Base-by-base conservation (phyloP, 1,140 invertebrate species). In the Onthophagus taurus region DNA sequence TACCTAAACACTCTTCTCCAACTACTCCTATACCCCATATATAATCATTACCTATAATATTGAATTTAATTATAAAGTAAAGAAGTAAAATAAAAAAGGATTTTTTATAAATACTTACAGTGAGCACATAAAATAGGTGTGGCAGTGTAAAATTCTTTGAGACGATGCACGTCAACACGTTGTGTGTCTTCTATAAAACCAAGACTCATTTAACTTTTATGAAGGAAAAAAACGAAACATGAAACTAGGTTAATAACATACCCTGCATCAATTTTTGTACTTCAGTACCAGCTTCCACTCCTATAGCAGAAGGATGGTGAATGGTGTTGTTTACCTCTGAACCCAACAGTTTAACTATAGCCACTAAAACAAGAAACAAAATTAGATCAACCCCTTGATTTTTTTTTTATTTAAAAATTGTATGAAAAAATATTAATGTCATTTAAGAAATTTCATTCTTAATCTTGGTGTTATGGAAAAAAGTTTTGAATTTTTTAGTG, bases 21-120 rank as follows among this genome's bases (percentile, higher is more conserved):
- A 75, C 66, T 62, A 63, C 69, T 38, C 74, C 74, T 23, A 67
- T 68, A 37, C 75, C 75, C 74, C 74, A 78, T 50, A 78, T 74
- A 54, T 77, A 78, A 60, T 77, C 76, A 56, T 71, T 67, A 64
- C 75, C 75, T 78, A 45, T 2, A n/a, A n/a, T n/a, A n/a, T n/a
- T n/a, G n/a, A n/a, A n/a, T n/a, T n/a, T 34, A 23, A 35, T 21
- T 34, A 16, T 31, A 29, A 42, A 11, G 13, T 16, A 9, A 42
- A 49, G 48, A 42, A 24, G 19, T 50, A 46, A 44, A 45, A 11
- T 19, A 46, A 33, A 29, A 47, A 42, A 39, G 20, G 20, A 14
- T n/a, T 39, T n/a, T n/a, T 26, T 21, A 26, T 26, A 33, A 26
- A 21, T 51, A 72, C 71, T 71, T 61, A 72, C 71, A 72, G 50